Evolutionary conservation across 2,888 invertebrate species (phyloP).

Genomic region (Nemurella pictetii): DNA sequence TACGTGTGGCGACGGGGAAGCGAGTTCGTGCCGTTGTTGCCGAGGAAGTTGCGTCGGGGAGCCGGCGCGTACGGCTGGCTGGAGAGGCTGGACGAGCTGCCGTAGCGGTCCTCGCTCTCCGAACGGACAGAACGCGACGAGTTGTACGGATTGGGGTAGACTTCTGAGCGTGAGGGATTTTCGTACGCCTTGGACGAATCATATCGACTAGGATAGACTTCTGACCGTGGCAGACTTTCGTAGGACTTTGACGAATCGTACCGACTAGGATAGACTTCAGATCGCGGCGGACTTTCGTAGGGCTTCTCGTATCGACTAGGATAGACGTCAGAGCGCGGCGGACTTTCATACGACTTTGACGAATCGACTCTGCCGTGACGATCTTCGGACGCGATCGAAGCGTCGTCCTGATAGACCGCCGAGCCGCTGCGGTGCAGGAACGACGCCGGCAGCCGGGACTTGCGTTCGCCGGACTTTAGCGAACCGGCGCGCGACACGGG

Average conservation of each 20-base stretch:
- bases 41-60: too few species aligned
- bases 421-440: slow-evolving; percentile 35
- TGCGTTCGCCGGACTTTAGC: slow-evolving; percentile 45
- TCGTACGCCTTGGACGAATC: not conserved
- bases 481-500: slow-evolving; percentile 39
- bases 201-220: too few species aligned
- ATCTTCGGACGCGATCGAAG: not conserved
- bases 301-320: too few species aligned
- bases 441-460: slow-evolving; percentile 48
- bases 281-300: too few species aligned
- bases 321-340: too few species aligned
- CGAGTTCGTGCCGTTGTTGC: not conserved
- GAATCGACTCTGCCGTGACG: not conserved
- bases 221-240: not conserved
- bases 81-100: not conserved
- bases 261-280: too few species aligned
- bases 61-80: not conserved
- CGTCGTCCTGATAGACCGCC: not conserved
- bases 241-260: too few species aligned
- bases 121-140: slow-evolving; percentile 45
- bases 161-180: not conserved
- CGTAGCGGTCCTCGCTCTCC: slow-evolving; percentile 34
- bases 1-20: not conserved
- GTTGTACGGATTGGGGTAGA: not conserved
- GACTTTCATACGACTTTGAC: too few species aligned